These are phyloP conservation scores for Petaurus breviceps DNA, from an alignment of 2,113 vertebrate species.

Conservation along the genomic window DNA sequence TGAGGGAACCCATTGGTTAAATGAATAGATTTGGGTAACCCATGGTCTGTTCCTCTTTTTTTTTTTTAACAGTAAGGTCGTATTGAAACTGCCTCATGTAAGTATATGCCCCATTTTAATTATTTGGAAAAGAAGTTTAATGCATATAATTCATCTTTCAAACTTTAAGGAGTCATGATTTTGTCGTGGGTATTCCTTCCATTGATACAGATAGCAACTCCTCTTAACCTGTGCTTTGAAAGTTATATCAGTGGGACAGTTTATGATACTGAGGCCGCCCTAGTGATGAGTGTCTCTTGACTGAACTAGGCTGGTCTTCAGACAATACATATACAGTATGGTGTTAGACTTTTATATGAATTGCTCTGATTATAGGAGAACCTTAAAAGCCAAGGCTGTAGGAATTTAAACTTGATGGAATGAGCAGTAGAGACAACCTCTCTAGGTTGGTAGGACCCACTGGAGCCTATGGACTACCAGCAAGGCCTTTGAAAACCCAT, in stretches of 20 bases:
- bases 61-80: background rate
- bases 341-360: background rate
- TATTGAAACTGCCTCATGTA: slow-evolving; percentile 9
- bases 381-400: slow-evolving; percentile 1
- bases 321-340: background rate
- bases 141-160: background rate
- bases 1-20: background rate
- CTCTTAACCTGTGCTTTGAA: background rate
- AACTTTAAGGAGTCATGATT: background rate
- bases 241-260: background rate
- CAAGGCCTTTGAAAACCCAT: background rate
- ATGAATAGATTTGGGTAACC: background rate
- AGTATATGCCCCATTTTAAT: background rate
- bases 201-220: background rate
- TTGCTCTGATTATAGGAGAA: background rate
- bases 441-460: background rate
- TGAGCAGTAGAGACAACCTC: background rate
- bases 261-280: background rate
- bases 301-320: background rate
- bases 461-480: background rate
- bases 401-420: background rate
- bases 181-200: background rate
- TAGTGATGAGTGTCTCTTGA: background rate
- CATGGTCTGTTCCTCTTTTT: background rate
- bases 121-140: background rate